A percentile compares a stretch with the other conserved stretches of the same genome.
These are phyloP conservation scores for Cotesia vestalis DNA, from an alignment of 1,140 invertebrate species.

Conservation along the genomic window DNA sequence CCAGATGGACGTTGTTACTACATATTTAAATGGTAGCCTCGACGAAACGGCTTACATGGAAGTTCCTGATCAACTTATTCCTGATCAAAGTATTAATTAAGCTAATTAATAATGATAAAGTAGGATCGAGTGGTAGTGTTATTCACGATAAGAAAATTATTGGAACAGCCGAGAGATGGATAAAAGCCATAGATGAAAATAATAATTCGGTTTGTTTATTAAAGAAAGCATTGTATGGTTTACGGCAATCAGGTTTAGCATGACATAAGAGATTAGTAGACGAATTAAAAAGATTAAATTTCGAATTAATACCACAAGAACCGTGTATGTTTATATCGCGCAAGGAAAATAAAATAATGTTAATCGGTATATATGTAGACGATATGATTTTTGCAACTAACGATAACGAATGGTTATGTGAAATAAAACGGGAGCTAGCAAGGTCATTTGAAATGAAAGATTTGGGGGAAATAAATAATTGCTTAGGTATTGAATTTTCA, in stretches of 20 bases:
- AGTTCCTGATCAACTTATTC: slow-evolving; percentile 10
- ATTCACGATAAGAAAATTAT: background rate
- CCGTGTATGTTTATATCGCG: too few species aligned
- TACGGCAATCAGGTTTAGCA: background rate
- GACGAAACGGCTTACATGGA: slow-evolving; percentile 18
- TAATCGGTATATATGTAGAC: slow-evolving; percentile 50
- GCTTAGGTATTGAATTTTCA: slow-evolving; percentile 42
- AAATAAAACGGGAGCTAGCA: slow-evolving; percentile 37
- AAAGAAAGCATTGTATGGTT: slow-evolving; percentile 2
- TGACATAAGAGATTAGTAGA: slow-evolving; percentile 2
- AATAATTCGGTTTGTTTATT: slow-evolving; percentile 1
- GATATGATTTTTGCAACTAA: slow-evolving; percentile 53
- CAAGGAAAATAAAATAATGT: too few species aligned
- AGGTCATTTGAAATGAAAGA: slow-evolving; percentile 45
- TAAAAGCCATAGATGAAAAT: background rate
- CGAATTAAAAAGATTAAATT: background rate
- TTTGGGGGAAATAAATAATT: slow-evolving; percentile 40
- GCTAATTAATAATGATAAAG: background rate
- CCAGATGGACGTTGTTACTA: slow-evolving; percentile 6
- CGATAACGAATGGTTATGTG: slow-evolving; percentile 22
- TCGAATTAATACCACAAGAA: background rate
- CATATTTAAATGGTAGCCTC: slow-evolving; percentile 34
- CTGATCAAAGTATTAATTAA: background rate
- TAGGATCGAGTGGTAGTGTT: background rate
- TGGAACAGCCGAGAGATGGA: background rate